A percentile compares a stretch with the other conserved stretches of the same genome.
phyloP scores from a whole-genome alignment of 2,113 vertebrate genomes.

The Rhinichthys klamathensis region DNA sequence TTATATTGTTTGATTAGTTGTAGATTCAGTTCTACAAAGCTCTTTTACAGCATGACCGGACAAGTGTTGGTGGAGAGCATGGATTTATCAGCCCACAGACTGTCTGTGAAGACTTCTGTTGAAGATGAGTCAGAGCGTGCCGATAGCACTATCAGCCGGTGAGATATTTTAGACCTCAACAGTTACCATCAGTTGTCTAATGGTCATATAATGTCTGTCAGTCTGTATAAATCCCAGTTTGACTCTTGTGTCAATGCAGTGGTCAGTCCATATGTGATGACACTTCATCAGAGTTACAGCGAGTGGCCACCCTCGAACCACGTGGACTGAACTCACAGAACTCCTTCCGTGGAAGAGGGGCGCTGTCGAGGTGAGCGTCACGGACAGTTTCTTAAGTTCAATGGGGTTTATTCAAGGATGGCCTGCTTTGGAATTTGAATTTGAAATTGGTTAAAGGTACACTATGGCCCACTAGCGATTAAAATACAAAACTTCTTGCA shows the following conservation, averaged over 20 bases:
- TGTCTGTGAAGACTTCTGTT: slow-evolving; percentile 72
- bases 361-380: slow-evolving; percentile 79
- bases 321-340: slow-evolving; percentile 66
- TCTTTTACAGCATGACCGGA: slow-evolving; percentile 74
- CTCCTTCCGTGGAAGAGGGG: slow-evolving; percentile 72
- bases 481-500: too few relatives aligned
- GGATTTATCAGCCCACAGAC: slow-evolving; percentile 66
- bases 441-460: too few relatives aligned
- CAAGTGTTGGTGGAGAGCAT: slow-evolving; percentile 70
- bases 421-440: too few relatives aligned
- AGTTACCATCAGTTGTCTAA: neutral
- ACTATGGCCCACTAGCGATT: too few relatives aligned
- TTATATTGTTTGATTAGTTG: too few relatives aligned
- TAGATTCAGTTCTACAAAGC: neutral
- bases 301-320: slow-evolving; percentile 71
- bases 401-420: neutral
- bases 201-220: neutral
- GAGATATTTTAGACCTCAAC: slow-evolving; percentile 26
- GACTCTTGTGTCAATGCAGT: slow-evolving; percentile 66
- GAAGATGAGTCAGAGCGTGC: slow-evolving; percentile 73
- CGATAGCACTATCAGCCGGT: slow-evolving; percentile 77
- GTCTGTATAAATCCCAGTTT: neutral
- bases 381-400: neutral
- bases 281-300: slow-evolving; percentile 81
- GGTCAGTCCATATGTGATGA: slow-evolving; percentile 76